Evolutionary conservation across 1,140 invertebrate species (phyloP).

Genomic region (Papilio polyxenes): DNA sequence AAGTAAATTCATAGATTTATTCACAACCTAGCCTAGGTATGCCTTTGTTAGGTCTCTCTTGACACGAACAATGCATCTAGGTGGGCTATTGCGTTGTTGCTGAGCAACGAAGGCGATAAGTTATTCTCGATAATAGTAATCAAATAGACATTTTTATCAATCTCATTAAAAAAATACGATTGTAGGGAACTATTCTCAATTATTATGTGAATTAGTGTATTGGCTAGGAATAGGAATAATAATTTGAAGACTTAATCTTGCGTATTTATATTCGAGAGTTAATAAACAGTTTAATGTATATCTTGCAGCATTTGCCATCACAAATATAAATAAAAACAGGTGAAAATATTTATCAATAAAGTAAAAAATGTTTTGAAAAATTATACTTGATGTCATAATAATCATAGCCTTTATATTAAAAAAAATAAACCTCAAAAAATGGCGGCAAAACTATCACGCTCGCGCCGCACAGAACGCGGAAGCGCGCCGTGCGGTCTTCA

Average conservation of each 20-base stretch:
- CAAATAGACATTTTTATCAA: neutral
- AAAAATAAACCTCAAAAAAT: slow-evolving; percentile 28
- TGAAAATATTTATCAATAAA: neutral
- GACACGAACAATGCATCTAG: slow-evolving; percentile 7
- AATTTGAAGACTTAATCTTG: neutral
- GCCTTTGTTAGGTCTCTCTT: slow-evolving; percentile 25
- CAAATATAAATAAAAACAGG: too few species aligned
- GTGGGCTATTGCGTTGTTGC: neutral
- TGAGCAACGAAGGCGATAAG: neutral
- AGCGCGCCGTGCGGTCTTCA: slow-evolving; percentile 16
- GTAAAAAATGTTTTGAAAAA: neutral
- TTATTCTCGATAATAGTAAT: neutral
- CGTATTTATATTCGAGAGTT: neutral
- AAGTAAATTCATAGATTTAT: slow-evolving; percentile 40
- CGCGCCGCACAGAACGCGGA: slow-evolving; percentile 23
- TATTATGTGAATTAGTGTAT: neutral
- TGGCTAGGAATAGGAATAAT: too few species aligned
- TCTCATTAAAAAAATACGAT: neutral
- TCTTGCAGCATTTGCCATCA: too few species aligned
- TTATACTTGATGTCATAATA: neutral
- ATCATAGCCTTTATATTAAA: neutral
- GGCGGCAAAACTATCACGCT: slow-evolving; percentile 28
- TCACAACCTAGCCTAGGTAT: slow-evolving; percentile 12
- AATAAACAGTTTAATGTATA: too few species aligned
- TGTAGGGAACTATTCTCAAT: neutral